phyloP scores from a whole-genome alignment of 2,888 invertebrate genomes.

The Sarcophaga carnaria region DNA sequence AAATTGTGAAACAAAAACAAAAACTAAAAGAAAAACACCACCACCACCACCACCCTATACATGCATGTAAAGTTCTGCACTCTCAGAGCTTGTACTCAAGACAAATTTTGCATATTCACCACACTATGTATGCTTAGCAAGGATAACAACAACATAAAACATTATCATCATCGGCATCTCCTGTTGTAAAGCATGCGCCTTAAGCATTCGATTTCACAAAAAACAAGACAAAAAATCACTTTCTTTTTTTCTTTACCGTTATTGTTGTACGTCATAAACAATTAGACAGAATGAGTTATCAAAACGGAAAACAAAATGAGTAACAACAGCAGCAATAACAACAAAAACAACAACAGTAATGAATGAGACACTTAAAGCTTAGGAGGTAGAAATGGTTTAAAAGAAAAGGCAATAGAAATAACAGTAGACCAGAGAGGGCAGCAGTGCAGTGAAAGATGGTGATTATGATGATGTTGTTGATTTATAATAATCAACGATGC shows the following conservation, averaged over 20 bases:
- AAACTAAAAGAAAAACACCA: neutral
- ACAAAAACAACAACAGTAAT: slow-evolving; percentile 33
- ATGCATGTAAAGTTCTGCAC: neutral
- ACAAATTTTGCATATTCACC: neutral
- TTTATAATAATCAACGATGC: slow-evolving; percentile 57
- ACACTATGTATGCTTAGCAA: neutral
- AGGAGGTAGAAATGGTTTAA: neutral
- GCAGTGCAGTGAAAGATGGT: neutral
- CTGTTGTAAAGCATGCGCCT: slow-evolving; percentile 45
- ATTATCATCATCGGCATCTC: neutral
- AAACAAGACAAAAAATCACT: neutral
- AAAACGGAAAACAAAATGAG: slow-evolving; percentile 22
- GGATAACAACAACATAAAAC: neutral
- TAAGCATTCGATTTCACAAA: neutral
- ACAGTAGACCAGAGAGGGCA: neutral
- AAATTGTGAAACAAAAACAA: slow-evolving; percentile 15
- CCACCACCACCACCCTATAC: neutral
- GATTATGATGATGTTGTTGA: slow-evolving; percentile 9
- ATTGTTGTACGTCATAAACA: slow-evolving; percentile 32
- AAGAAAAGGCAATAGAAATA: neutral
- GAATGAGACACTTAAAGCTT: neutral
- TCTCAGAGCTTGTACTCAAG: neutral
- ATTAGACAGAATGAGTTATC: slow-evolving; percentile 27
- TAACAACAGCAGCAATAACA: slow-evolving; percentile 2
- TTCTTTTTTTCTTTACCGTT: slow-evolving; percentile 24